Evolutionary conservation across 2,888 invertebrate genomes (phyloP).

Genomic region (Euzophera pinguis): DNA sequence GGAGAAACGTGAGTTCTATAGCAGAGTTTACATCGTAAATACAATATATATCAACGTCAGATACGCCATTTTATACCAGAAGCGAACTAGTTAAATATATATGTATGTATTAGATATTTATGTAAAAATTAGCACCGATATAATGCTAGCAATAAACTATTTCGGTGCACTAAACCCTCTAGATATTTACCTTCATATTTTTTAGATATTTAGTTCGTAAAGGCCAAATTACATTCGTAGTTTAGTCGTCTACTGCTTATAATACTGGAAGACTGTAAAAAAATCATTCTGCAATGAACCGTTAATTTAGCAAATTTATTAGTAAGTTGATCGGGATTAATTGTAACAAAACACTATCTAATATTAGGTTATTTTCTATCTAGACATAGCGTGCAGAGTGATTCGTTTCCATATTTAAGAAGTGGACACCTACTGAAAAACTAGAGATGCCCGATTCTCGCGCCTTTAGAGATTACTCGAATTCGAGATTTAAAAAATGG

Average conservation of each 20-base stretch:
- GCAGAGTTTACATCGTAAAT: conserved; percentile 22
- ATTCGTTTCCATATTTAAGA: conserved; percentile 19
- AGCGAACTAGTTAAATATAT: conserved; percentile 27
- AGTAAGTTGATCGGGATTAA: background rate
- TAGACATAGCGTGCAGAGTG: conserved; percentile 24
- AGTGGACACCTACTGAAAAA: background rate
- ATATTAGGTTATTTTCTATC: conserved; percentile 31
- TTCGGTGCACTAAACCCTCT: conserved; percentile 40
- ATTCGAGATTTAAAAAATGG: too few relatives aligned
- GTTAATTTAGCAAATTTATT: conserved; percentile 15
- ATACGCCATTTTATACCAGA: conserved; percentile 27
- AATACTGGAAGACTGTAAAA: conserved; percentile 69
- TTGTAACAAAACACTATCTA: conserved; percentile 33
- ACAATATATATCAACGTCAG: conserved; percentile 25
- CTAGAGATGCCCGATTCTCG: too few relatives aligned
- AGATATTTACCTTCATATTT: conserved; percentile 32
- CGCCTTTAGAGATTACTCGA: too few relatives aligned
- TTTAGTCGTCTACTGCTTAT: conserved; percentile 48
- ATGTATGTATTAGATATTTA: conserved; percentile 33
- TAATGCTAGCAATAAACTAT: conserved; percentile 61
- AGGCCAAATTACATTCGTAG: conserved; percentile 35
- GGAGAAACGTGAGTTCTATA: conserved; percentile 18
- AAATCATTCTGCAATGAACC: conserved; percentile 37
- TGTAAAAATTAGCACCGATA: conserved; percentile 63
- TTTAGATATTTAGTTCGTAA: conserved; percentile 27